A percentile compares a stretch with the other conserved stretches of the same genome.
These are phyloP conservation scores for Knipowitschia caucasica DNA, from an alignment of 2,797 vertebrate species.

Conservation along the genomic window DNA sequence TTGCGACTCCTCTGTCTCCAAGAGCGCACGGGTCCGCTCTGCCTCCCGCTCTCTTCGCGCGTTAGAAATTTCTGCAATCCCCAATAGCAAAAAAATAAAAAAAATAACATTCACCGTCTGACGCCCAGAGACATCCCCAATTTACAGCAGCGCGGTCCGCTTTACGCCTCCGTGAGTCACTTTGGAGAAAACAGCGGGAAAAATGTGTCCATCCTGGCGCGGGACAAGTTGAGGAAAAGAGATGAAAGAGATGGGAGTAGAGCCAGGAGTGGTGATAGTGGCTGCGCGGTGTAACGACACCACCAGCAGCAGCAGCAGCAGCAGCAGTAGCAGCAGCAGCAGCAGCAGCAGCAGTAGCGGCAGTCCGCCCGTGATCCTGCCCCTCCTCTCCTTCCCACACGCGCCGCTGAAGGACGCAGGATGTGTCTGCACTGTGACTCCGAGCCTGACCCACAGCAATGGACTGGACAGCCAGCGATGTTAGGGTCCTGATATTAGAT, in stretches of 20 bases:
- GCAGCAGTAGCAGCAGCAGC: constrained; percentile 39
- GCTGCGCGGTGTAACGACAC: constrained; percentile 50
- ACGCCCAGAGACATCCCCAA: constrained; percentile 47
- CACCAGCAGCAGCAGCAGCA: constrained; percentile 12
- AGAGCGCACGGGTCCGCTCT: constrained; percentile 52
- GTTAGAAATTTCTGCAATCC: constrained; percentile 59
- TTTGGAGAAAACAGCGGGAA: constrained; percentile 28
- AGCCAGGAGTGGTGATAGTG: constrained; percentile 52
- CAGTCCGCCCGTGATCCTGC: constrained; percentile 26
- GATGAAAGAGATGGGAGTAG: constrained; percentile 47
- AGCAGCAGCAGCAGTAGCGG: constrained; percentile 14
- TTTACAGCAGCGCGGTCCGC: constrained; percentile 15
- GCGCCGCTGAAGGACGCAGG: constrained; percentile 1
- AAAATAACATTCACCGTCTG: constrained; percentile 57
- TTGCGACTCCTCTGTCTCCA: constrained; percentile 45
- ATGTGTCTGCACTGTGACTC: constrained; percentile 3
- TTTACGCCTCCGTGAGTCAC: constrained; percentile 29
- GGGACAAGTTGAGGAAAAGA: constrained; percentile 52
- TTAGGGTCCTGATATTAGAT: background rate
- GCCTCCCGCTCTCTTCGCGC: constrained; percentile 43
- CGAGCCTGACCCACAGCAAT: constrained; percentile 1
- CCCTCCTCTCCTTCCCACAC: constrained; percentile 54
- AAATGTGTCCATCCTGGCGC: constrained; percentile 51
- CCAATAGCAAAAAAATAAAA: constrained; percentile 55
- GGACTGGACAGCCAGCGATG: background rate